These are phyloP conservation scores for Protonibea diacanthus DNA, from an alignment of 2,797 vertebrate genomes.

Conservation along the genomic window DNA sequence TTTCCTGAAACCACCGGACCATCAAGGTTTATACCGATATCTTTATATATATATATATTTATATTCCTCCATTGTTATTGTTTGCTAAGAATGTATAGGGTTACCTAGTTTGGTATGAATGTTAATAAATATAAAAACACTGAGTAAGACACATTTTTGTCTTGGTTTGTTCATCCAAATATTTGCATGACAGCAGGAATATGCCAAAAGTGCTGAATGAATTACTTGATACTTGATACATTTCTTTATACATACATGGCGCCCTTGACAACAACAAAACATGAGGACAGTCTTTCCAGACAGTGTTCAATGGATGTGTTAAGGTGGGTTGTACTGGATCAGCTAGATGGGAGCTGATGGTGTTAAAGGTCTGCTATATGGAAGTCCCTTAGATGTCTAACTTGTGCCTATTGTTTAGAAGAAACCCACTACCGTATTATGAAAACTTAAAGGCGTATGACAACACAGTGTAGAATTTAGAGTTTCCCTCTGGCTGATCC, in stretches of 20 bases:
- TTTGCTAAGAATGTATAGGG: slow-evolving; percentile 31
- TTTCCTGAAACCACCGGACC: slow-evolving; percentile 46
- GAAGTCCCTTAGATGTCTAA: too few relatives aligned
- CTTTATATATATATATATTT: slow-evolving; percentile 54
- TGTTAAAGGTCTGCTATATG: too few relatives aligned
- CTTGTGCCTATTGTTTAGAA: too few relatives aligned
- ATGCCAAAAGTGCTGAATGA: not conserved
- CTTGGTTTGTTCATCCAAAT: not conserved
- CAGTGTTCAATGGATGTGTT: not conserved
- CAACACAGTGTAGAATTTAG: too few relatives aligned
- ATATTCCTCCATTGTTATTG: slow-evolving; percentile 47
- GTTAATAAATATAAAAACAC: slow-evolving; percentile 48
- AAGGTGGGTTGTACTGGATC: not conserved
- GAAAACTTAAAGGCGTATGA: too few relatives aligned
- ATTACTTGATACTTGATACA: not conserved
- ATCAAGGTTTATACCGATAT: slow-evolving; percentile 47
- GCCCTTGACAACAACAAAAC: too few relatives aligned
- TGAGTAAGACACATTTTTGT: not conserved
- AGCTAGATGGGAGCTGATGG: too few relatives aligned
- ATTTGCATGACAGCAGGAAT: not conserved
- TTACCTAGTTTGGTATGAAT: slow-evolving; percentile 16
- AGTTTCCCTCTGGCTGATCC: too few relatives aligned
- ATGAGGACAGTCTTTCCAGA: too few relatives aligned
- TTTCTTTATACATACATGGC: not conserved
- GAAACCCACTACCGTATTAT: too few relatives aligned